Evolutionary conservation across 1,140 invertebrate species (phyloP).

Genomic region (Drosophila lini): DNA sequence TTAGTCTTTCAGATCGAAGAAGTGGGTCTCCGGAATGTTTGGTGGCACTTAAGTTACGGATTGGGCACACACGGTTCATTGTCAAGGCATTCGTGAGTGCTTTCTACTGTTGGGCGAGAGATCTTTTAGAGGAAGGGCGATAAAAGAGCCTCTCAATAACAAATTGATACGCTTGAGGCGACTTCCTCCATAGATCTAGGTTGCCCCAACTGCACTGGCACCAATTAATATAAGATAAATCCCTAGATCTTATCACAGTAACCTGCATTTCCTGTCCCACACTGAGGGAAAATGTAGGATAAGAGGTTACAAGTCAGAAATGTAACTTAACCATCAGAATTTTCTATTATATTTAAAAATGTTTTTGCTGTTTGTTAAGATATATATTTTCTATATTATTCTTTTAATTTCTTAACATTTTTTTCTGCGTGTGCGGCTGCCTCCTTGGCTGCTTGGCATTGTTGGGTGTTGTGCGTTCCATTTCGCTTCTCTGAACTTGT

Average conservation of each 20-base stretch:
- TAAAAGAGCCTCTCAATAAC: conserved; percentile 35
- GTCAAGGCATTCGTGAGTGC: conserved; percentile 18
- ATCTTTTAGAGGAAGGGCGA: conserved; percentile 12
- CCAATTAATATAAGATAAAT: conserved; percentile 40
- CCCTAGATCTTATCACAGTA: conserved; percentile 53
- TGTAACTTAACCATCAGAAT: neutral
- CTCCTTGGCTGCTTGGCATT: conserved; percentile 31
- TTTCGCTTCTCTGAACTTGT: conserved; percentile 67
- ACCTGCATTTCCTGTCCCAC: conserved; percentile 56
- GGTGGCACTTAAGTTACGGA: conserved; percentile 22
- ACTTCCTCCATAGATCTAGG: conserved; percentile 31
- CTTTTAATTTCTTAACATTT: neutral
- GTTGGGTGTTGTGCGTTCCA: conserved; percentile 55
- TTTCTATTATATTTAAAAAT: neutral
- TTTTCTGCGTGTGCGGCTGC: conserved; percentile 5
- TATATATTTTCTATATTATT: neutral
- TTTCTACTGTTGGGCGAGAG: conserved; percentile 12
- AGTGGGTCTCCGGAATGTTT: conserved; percentile 22
- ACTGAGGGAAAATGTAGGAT: neutral
- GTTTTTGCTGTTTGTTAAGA: neutral
- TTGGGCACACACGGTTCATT: conserved; percentile 36
- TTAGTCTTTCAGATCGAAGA: conserved; percentile 26
- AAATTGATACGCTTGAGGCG: conserved; percentile 36
- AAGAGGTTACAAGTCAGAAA: neutral
- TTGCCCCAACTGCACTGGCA: conserved; percentile 9